Evolutionary conservation across 2,888 invertebrate genomes (phyloP).

Genomic region (Apamea monoglypha): DNA sequence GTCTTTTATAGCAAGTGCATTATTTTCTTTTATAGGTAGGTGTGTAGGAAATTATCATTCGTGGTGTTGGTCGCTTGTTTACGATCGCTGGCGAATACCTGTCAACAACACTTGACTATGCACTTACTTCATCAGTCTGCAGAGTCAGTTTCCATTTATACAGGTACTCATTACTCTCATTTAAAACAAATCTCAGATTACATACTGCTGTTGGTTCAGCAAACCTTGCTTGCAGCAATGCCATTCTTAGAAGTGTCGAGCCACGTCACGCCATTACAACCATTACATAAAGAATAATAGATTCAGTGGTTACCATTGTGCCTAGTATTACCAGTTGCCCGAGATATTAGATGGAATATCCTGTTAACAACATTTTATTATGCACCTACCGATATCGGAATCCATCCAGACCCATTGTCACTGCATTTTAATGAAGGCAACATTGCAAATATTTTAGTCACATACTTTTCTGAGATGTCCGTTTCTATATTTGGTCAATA

Average conservation of each 20-base stretch:
- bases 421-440: not conserved
- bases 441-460: not conserved
- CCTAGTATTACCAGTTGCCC: constrained; percentile 13
- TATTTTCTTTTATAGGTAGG: not conserved
- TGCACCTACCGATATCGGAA: constrained; percentile 32
- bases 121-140: constrained; percentile 13
- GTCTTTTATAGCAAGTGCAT: not conserved
- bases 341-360: not conserved
- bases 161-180: not conserved
- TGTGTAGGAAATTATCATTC: constrained; percentile 2
- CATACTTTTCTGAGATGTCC: not conserved
- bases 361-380: constrained; percentile 27
- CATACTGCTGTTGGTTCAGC: not conserved
- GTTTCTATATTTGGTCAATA: not conserved
- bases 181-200: not conserved
- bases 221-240: constrained; percentile 4
- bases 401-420: not conserved
- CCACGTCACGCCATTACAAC: not conserved
- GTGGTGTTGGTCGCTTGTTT: constrained; percentile 3
- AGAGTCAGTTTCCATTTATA: not conserved
- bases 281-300: not conserved
- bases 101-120: constrained; percentile 43
- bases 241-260: not conserved
- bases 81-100: constrained; percentile 10
- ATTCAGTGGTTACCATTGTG: constrained; percentile 7